A percentile compares a stretch with the other conserved stretches of the same genome.
Evolutionary conservation across 2,888 invertebrate genomes (phyloP).

Genomic region (Tinea semifulvella): DNA sequence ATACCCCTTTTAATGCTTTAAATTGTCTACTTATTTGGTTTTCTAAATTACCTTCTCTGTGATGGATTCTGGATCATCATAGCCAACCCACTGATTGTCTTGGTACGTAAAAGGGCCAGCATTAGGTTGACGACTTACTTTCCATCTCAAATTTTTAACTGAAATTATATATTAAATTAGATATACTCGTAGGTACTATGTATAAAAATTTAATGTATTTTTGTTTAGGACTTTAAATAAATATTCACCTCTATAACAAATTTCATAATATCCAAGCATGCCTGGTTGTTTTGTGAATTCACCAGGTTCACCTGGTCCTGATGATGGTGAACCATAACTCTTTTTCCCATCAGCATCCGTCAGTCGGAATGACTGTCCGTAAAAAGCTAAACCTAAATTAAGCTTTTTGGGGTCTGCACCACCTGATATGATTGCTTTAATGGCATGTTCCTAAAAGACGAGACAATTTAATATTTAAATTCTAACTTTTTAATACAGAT

Average conservation of each 20-base stretch:
- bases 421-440: conserved; percentile 75
- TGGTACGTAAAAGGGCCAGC: conserved; percentile 82
- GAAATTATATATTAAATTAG: conserved; percentile 22
- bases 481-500: not conserved
- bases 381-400: conserved; percentile 83
- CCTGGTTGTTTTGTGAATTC: conserved; percentile 87
- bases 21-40: not conserved
- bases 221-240: conserved; percentile 7
- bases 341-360: conserved; percentile 40
- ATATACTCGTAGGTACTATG: not conserved
- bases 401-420: conserved; percentile 84
- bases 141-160: conserved; percentile 76
- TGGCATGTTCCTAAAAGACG: conserved; percentile 78
- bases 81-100: conserved; percentile 90
- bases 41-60: conserved; percentile 68
- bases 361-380: conserved; percentile 86
- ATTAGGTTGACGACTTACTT: conserved; percentile 65
- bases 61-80: conserved; percentile 82
- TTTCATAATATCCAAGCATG: conserved; percentile 88
- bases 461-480: not conserved
- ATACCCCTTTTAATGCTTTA: conserved; percentile 1
- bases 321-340: conserved; percentile 69
- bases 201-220: not conserved
- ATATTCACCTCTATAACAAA: conserved; percentile 70
- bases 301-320: conserved; percentile 81